Evolutionary conservation across 2,113 vertebrate genomes (phyloP).

Genomic region (Columba janthina): DNA sequence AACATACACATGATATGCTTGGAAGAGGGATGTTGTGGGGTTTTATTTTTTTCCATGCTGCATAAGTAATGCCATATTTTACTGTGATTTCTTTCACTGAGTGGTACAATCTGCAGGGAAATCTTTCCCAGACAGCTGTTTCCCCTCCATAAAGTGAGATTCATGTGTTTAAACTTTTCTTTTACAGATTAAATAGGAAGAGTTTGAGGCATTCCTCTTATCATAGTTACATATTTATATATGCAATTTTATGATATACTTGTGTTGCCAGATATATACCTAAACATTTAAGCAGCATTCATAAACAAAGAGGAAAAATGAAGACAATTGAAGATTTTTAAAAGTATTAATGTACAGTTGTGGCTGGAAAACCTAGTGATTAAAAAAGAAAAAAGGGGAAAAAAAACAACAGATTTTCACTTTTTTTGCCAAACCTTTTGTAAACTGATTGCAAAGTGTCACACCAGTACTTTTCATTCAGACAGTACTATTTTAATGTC

Average conservation of each 20-base stretch:
- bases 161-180: neutral
- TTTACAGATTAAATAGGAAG: neutral
- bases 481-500: neutral
- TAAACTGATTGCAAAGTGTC: neutral
- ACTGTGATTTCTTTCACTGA: neutral
- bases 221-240: neutral
- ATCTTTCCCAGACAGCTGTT: neutral
- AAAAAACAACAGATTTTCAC: neutral
- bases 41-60: neutral
- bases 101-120: neutral
- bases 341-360: neutral
- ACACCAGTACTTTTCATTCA: neutral
- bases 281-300: neutral
- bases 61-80: neutral
- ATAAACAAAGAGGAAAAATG: neutral
- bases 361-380: neutral
- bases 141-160: neutral
- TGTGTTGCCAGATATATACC: neutral
- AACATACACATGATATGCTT: neutral
- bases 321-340: neutral
- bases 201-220: neutral
- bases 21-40: neutral
- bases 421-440: neutral
- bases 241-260: neutral
- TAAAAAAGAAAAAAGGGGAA: no score